Base-by-base conservation (phyloP, 2,113 vertebrate species). In the Heliornis fulica region DNA sequence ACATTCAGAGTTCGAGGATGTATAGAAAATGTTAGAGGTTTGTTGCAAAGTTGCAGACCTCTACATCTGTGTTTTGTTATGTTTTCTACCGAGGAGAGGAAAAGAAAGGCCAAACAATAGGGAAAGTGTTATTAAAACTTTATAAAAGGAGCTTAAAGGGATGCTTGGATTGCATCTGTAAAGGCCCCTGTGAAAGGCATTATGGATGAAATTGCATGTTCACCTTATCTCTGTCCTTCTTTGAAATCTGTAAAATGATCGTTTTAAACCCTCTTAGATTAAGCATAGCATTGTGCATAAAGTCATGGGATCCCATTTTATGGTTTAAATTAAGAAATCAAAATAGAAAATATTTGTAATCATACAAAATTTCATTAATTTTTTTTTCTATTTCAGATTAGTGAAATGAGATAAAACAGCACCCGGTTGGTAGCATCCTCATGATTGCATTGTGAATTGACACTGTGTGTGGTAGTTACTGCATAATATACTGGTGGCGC, bases 91-190 rank as follows among this genome's bases (percentile, higher is more conserved):
- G 38, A 90, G 63, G 88, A 83, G 61, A 51, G 43, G 71, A 60
- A 90, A 80, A 90, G 17, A 88, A 90, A 78, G 45, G 56, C 28
- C 40, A 82, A 68, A 89, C 88, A 92, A 84, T 76, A 81, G 48
- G 41, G 13, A 54, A 77, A 59, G 31, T 45, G 9, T 77, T 90
- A 46, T 5, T n/a, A 83, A 78, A 89, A 46, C 34, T 81, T 83
- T 53, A 45, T 43, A 64, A 57, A 68, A 65, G 41, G 40, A 61
- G 34, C 12, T 69, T 51, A 45, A 61, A 48, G 48, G 54, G 7
- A 36, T 77, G 25, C 51, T 68, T 13, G 20, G 6, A 5, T 70
- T 85, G 25, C 17, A 21, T 66, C 11, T 25, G 20, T 71, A 71
- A 91, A 38, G 0, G 1, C 81, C n/a, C 21, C 20, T 29, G 40